A percentile compares a stretch with the other conserved stretches of the same genome.
These are phyloP conservation scores for Drosophila mercatorum DNA, from an alignment of 2,888 invertebrate species.

Conservation along the genomic window DNA sequence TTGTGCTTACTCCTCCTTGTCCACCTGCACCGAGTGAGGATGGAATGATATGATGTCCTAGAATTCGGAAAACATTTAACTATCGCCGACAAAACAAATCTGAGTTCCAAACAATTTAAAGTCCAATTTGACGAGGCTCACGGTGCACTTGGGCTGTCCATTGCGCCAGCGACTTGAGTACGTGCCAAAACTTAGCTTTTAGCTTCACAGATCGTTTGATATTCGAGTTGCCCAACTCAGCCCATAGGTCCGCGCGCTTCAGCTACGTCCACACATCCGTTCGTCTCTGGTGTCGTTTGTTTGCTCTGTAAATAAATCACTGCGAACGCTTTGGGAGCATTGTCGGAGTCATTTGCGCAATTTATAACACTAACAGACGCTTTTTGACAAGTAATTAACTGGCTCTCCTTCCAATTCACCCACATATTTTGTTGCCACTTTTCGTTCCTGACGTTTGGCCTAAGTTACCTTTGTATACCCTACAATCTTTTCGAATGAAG, in stretches of 20 bases:
- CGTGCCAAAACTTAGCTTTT: conserved; percentile 64
- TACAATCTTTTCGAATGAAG: too few relatives aligned
- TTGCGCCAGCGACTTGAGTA: conserved; percentile 32
- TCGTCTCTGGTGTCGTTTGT: conserved; percentile 40
- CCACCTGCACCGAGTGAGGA: neutral
- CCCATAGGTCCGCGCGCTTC: neutral
- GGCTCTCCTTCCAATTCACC: conserved; percentile 30
- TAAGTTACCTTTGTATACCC: conserved; percentile 3
- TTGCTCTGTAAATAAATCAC: conserved; percentile 77
- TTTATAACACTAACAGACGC: conserved; percentile 71
- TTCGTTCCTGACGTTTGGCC: too few relatives aligned
- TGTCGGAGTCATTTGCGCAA: conserved; percentile 63
- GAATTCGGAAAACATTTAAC: conserved; percentile 18
- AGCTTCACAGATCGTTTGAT: conserved; percentile 74
- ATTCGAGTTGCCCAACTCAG: conserved; percentile 49
- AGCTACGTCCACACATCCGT: neutral
- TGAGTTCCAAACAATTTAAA: conserved; percentile 32
- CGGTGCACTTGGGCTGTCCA: neutral
- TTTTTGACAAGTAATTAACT: conserved; percentile 79
- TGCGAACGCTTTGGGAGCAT: conserved; percentile 37
- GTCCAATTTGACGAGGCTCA: conserved; percentile 19
- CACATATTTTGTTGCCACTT: conserved; percentile 3
- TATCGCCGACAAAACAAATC: conserved; percentile 19
- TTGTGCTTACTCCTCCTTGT: neutral
- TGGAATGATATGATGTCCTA: neutral